phyloP scores from a whole-genome alignment of 2,888 invertebrate species.

The Latrodectus elegans region DNA sequence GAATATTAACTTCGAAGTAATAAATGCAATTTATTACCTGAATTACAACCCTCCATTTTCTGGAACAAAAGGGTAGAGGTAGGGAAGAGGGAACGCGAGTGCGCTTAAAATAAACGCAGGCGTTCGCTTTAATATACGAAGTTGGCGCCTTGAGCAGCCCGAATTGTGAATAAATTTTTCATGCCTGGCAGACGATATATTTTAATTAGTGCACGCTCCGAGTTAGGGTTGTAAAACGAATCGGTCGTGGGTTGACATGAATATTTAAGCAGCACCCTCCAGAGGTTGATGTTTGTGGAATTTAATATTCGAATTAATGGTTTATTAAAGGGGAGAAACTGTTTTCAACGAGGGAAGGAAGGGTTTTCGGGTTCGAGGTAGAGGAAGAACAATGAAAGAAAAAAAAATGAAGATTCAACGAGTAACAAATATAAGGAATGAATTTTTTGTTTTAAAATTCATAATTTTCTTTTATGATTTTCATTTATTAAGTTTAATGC shows the following conservation, averaged over 20 bases:
- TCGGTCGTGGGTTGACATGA: slow-evolving; percentile 37
- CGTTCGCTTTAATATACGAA: slow-evolving; percentile 39
- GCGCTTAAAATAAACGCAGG: slow-evolving; percentile 58
- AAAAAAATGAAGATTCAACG: not conserved
- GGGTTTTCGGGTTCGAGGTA: slow-evolving; percentile 12
- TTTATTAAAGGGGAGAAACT: slow-evolving; percentile 59
- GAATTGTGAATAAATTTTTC: slow-evolving; percentile 62
- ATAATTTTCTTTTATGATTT: too few relatives aligned
- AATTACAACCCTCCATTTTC: slow-evolving; percentile 45
- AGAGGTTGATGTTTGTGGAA: slow-evolving; percentile 43
- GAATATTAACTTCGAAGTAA: slow-evolving; percentile 65
- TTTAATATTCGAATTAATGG: slow-evolving; percentile 69
- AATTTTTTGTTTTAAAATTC: not conserved
- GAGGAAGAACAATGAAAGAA: slow-evolving; percentile 2
- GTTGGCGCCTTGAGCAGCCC: slow-evolving; percentile 15
- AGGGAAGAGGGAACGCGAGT: slow-evolving; percentile 24
- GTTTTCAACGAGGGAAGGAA: not conserved
- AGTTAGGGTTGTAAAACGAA: slow-evolving; percentile 46
- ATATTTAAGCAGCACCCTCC: slow-evolving; percentile 52
- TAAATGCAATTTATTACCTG: slow-evolving; percentile 69
- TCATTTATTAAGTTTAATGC: too few relatives aligned
- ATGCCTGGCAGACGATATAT: slow-evolving; percentile 60
- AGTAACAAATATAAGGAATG: not conserved
- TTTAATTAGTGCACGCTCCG: slow-evolving; percentile 60
- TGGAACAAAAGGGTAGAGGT: slow-evolving; percentile 41